phyloP scores from a whole-genome alignment of 2,797 vertebrate species.

The Melanotaenia nigrans region DNA sequence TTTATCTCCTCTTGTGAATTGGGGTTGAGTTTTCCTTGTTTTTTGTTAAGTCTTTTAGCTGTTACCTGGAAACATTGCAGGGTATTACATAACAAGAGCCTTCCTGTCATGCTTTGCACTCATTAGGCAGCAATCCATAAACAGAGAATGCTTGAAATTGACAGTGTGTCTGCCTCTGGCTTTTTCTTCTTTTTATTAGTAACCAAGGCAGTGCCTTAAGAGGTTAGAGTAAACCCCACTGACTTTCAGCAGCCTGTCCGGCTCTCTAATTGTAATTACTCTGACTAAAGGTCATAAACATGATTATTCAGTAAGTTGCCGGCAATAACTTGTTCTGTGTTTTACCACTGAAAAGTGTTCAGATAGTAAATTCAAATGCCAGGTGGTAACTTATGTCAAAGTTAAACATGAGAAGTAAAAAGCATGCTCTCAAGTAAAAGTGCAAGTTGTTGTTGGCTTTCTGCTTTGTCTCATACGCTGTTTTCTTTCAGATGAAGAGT shows the following conservation, averaged over 20 bases:
- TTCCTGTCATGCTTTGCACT: conserved; percentile 64
- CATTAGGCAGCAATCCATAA: conserved; percentile 65
- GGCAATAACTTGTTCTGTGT: conserved; percentile 28
- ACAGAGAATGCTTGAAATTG: conserved; percentile 60
- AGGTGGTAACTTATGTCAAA: conserved; percentile 40
- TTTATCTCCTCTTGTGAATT: conserved; percentile 27
- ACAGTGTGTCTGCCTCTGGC: conserved; percentile 42
- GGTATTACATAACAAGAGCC: conserved; percentile 52
- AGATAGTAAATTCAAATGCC: conserved; percentile 24
- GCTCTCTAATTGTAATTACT: neutral
- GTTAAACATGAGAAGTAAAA: conserved; percentile 39
- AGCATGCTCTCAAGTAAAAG: conserved; percentile 71
- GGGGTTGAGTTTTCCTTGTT: conserved; percentile 32
- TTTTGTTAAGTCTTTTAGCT: conserved; percentile 42
- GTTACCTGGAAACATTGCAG: conserved; percentile 67
- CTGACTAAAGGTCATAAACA: neutral
- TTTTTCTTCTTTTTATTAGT: conserved; percentile 30
- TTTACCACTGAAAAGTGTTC: conserved; percentile 19
- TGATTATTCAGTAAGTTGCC: conserved; percentile 15
- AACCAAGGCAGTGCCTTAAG: conserved; percentile 25
- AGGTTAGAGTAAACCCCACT: conserved; percentile 4
- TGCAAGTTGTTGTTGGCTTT: conserved; percentile 71
- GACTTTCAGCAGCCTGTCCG: neutral
- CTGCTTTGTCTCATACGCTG: conserved; percentile 87
- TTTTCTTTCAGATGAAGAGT: conserved; percentile 94